Evolutionary conservation across 2,113 vertebrate genomes (phyloP), one percentile per base, ranked within the genome.

Genomic region (Channa maculata): DNA sequence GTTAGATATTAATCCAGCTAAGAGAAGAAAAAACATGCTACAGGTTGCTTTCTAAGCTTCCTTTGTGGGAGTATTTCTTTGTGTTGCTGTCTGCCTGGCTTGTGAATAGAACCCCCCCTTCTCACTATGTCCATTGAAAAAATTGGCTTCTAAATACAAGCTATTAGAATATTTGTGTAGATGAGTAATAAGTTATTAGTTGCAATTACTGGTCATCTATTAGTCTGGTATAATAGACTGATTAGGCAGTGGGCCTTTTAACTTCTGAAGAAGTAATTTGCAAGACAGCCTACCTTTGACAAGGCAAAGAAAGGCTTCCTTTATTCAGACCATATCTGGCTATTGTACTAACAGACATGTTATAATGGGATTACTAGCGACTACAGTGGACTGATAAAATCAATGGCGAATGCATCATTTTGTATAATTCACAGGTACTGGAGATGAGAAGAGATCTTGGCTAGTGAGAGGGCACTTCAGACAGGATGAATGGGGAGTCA

Each of bases 171-270:
- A 94, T 94, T 93, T 94, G 91, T 94, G 91, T 92, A 92, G 94
- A 93, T 92, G 92, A 94, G 92, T 93, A 94, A 94, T 94, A 95
- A 93, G 88, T 94, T 95, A 94, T 95, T 94, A 95, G 93, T 94
- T 93, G 92, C 94, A 95, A 95, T 95, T 95, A 95, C 94, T 95
- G 93, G 94, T 95, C 92, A 93, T 94, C 92, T 95, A 94, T 95
- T 95, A 94, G 92, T 87, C 80, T 86, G 77, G 79, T 93, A 93
- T 93, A 94, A 95, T 94, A 91, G 91, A 88, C 90, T 94, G 91
- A 93, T 95, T 93, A 92, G 92, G 88, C 83, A 81, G 69, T 52
- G 89, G 86, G 84, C 90, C 93, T 94, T 95, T 94, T 94, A 94
- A 94, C 92, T 94, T 93, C 91, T 92, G 90, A 94, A 92, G 91